These are phyloP conservation scores for Brachycybe producta DNA, from an alignment of 2,888 invertebrate genomes.

Conservation along the genomic window DNA sequence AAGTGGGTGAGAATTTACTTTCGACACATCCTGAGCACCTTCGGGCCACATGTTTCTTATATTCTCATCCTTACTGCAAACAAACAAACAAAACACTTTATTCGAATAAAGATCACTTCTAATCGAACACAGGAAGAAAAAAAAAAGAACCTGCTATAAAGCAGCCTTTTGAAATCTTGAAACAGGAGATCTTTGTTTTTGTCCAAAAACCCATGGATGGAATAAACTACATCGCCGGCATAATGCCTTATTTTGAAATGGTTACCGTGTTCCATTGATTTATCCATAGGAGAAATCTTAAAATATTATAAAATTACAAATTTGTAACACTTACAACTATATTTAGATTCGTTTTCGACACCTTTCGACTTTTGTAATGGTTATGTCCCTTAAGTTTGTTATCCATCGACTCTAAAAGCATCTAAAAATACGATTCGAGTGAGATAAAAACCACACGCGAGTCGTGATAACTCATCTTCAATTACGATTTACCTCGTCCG, in stretches of 20 bases:
- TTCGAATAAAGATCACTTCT: too few relatives aligned
- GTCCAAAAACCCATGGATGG: constrained; percentile 80
- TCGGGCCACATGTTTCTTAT: constrained; percentile 92
- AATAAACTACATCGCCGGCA: constrained; percentile 92
- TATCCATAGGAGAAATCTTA: constrained; percentile 36
- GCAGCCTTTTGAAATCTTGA: constrained; percentile 88
- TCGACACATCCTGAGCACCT: constrained; percentile 74
- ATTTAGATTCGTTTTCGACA: constrained; percentile 38
- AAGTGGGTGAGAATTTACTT: constrained; percentile 39
- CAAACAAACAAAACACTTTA: neutral
- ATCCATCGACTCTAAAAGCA: constrained; percentile 86
- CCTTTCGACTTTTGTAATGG: constrained; percentile 68
- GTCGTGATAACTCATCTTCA: neutral
- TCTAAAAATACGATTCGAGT: constrained; percentile 37
- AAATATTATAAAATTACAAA: constrained; percentile 3
- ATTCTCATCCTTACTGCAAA: constrained; percentile 36
- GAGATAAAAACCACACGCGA: neutral
- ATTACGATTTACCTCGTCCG: constrained; percentile 39
- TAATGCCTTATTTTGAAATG: constrained; percentile 60
- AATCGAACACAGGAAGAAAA: neutral
- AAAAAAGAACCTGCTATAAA: constrained; percentile 50
- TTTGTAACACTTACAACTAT: neutral
- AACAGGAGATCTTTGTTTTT: constrained; percentile 94
- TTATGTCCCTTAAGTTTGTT: constrained; percentile 68
- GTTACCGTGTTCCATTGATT: constrained; percentile 36